Evolutionary conservation across 2,113 vertebrate genomes (phyloP), one percentile per base, ranked within the genome.

Genomic region (Phodopus roborovskii): DNA sequence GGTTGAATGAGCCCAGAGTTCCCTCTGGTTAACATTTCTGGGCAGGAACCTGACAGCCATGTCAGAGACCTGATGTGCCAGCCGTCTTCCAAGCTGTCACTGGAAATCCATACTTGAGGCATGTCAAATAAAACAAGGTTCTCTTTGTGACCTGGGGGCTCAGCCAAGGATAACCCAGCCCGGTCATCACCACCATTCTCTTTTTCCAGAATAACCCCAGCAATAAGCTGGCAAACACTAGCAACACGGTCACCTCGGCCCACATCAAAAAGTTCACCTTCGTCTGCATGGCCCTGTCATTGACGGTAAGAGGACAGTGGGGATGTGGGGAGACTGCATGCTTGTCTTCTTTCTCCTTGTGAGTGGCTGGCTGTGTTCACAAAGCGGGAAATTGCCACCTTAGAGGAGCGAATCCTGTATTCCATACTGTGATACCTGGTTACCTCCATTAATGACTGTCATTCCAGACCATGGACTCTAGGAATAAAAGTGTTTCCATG

Each of bases 221-320:
- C 99, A 99, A 99, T 98, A 99, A 99, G 98, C 12, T 99, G 97
- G 98, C 98, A 88, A 98, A 97, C 96, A 98, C 98, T 0, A 98
- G 96, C 97, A 98, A 93, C 97, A 98, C 98, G 0, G 99, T 99
- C 97, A 99, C 99, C 15, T 99, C 99, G 0, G 98, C 99, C 0
- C 99, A 99, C 74, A 99, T 99, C 98, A 99, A 99, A 98, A 99
- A 99, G 98, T 99, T 99, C 98, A 99, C 99, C 15, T 99, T 99
- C 74, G 99, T 99, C 98, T 99, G 99, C 97, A 98, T 99, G 99
- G 99, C 98, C 1, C 88, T 99, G 20, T 99, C 99, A 0, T 98
- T 99, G 98, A 99, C 99, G 99, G 99, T 99, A 99, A 99, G 99
- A 64, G 96, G 39, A 66, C 28, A 28, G 8, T 9, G 1, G 1